These are phyloP conservation scores for Hyperoodon ampullatus DNA, from an alignment of 2,113 vertebrate species.

Conservation along the genomic window DNA sequence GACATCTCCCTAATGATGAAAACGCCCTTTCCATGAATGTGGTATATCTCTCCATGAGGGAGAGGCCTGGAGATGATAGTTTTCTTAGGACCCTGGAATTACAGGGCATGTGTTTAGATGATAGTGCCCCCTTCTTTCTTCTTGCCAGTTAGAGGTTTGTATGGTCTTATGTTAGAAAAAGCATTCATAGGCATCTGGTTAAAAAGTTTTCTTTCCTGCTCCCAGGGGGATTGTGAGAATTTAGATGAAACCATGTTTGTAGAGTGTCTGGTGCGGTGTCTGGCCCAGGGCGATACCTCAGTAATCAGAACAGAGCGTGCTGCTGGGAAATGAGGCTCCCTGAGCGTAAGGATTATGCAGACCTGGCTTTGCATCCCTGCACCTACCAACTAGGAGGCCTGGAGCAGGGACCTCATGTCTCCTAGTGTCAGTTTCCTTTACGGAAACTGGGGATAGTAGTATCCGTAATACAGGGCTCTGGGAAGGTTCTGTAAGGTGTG, in stretches of 20 bases:
- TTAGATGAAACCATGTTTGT: not conserved
- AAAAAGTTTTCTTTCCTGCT: not conserved
- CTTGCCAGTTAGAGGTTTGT: not conserved
- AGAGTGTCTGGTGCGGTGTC: not conserved
- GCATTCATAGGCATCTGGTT: not conserved
- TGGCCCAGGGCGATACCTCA: not conserved
- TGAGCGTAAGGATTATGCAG: not conserved
- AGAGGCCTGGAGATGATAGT: not conserved
- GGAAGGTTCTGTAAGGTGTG: not conserved
- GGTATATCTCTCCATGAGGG: not conserved
- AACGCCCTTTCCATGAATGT: not conserved
- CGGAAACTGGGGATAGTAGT: not conserved
- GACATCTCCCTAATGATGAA: not conserved
- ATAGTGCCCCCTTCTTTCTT: not conserved
- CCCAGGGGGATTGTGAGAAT: not conserved
- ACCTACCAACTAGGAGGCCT: not conserved
- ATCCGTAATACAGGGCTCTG: not conserved
- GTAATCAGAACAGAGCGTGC: not conserved
- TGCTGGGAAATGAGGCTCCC: not conserved
- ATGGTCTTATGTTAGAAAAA: not conserved
- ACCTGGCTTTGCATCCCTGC: not conserved
- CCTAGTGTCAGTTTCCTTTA: not conserved
- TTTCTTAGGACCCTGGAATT: not conserved
- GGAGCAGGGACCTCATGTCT: not conserved
- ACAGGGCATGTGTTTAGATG: not conserved